Base-by-base conservation (phyloP, 2,113 vertebrate genomes). In the Melanostigma gelatinosum region DNA sequence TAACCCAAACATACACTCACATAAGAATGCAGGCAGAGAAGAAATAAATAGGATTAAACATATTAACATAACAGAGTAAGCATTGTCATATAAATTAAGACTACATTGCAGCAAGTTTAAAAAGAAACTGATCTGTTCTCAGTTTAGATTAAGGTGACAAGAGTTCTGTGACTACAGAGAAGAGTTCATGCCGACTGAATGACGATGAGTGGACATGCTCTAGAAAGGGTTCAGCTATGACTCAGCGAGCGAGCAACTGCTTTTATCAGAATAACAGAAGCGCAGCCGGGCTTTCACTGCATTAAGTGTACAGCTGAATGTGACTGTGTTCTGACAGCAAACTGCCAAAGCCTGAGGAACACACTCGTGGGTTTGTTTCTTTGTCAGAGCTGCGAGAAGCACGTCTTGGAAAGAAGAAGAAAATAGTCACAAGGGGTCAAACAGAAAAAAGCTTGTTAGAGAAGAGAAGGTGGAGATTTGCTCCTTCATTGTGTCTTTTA, bases 21-120 rank as follows among this genome's bases (percentile, higher is more conserved):
- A 54, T 77, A 84, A 92, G 94, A 96, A 97, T 94, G 95, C 96
- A 96, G 95, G 95, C 94, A 95, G 88, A 93, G 87, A 86, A 94
- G 96, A 94, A 97, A 98, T 97, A 98, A 98, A 98, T 97, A 97
- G 91, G 93, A 96, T 96, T 95, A 95, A 95, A 97, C 95, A 96
- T 92, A 91, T 95, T 89, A 94, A 96, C 93, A 85, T 68, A 91
- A 94, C 90, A 89, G 72, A 80, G 83, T 83, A 79, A 87, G 79
- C 80, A 84, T 38, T 55, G 78, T 83, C 62, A 89, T 85, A 94
- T 93, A 95, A 94, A 93, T 94, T 92, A 94, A 93, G 91, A 93
- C 88, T 86, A 91, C 87, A 91, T 82, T 91, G 90, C 91, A 93
- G 89, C 84, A 82, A 77, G 83, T 89, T 89, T 79, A 78, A 87